Evolutionary conservation across 2,888 invertebrate species (phyloP).

Genomic region (Zootermopsis nevadensis): DNA sequence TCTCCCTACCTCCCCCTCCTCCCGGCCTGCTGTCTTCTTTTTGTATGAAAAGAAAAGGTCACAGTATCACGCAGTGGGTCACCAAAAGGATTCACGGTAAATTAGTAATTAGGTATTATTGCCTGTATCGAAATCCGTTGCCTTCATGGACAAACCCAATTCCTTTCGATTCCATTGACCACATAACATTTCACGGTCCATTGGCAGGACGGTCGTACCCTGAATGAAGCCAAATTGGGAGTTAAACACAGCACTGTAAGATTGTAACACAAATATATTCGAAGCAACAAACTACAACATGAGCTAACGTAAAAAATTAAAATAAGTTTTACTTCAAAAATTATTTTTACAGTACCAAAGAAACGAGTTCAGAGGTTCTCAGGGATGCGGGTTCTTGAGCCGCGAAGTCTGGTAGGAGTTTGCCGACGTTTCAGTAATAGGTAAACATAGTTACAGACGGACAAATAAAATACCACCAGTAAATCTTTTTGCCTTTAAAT

Average conservation of each 20-base stretch:
- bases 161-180: conserved; percentile 3
- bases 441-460: too few species aligned
- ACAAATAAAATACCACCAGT: too few species aligned
- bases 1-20: not conserved
- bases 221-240: not conserved
- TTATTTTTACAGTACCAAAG: too few species aligned
- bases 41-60: conserved; percentile 3
- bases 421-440: too few species aligned
- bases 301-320: too few species aligned
- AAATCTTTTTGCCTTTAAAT: too few species aligned
- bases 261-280: too few species aligned
- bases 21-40: not conserved
- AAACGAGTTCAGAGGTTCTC: too few species aligned
- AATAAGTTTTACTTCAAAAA: too few species aligned
- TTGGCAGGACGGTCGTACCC: not conserved
- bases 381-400: too few species aligned
- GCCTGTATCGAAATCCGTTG: conserved; percentile 35
- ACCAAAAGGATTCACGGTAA: conserved; percentile 34
- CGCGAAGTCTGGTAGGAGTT: too few species aligned
- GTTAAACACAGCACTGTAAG: not conserved
- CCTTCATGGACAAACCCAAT: not conserved
- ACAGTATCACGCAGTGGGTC: conserved; percentile 1
- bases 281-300: too few species aligned
- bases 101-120: conserved; percentile 39
- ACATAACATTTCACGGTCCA: conserved; percentile 10